Evolutionary conservation across 2,797 vertebrate species (phyloP).

Genomic region (Melanotaenia trifasciata): DNA sequence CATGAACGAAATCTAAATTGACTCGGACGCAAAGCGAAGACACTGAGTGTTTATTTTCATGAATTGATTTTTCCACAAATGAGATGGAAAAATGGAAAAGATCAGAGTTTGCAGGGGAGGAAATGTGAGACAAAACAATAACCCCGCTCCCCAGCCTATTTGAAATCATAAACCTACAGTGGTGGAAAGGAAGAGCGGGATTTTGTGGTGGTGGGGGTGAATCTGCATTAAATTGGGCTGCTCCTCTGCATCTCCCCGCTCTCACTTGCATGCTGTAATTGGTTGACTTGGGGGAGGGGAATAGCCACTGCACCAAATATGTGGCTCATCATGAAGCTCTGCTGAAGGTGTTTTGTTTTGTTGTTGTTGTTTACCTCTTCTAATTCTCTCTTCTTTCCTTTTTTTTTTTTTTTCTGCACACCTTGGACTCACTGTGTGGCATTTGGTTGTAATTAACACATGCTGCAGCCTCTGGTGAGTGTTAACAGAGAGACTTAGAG

Average conservation of each 20-base stretch:
- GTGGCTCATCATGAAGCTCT: constrained; percentile 59
- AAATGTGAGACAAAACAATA: constrained; percentile 76
- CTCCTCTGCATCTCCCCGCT: constrained; percentile 40
- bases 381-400: constrained; percentile 8
- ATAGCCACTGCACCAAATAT: constrained; percentile 56
- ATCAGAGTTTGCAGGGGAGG: constrained; percentile 65
- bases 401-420: constrained; percentile 54
- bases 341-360: constrained; percentile 59
- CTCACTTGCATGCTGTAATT: constrained; percentile 64
- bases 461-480: constrained; percentile 72
- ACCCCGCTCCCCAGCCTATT: constrained; percentile 60
- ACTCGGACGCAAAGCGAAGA: constrained; percentile 57
- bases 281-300: constrained; percentile 56
- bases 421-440: constrained; percentile 63
- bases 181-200: constrained; percentile 30
- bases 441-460: constrained; percentile 72
- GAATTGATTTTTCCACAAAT: constrained; percentile 79
- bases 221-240: constrained; percentile 72
- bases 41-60: constrained; percentile 69
- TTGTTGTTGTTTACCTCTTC: constrained; percentile 67
- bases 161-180: constrained; percentile 67
- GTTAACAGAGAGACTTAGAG: constrained; percentile 55
- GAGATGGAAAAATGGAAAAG: constrained; percentile 77
- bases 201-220: constrained; percentile 29
- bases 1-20: constrained; percentile 59